A percentile compares a stretch with the other conserved stretches of the same genome.
phyloP scores from a whole-genome alignment of 2,888 invertebrate species.

The Coremacera marginata region DNA sequence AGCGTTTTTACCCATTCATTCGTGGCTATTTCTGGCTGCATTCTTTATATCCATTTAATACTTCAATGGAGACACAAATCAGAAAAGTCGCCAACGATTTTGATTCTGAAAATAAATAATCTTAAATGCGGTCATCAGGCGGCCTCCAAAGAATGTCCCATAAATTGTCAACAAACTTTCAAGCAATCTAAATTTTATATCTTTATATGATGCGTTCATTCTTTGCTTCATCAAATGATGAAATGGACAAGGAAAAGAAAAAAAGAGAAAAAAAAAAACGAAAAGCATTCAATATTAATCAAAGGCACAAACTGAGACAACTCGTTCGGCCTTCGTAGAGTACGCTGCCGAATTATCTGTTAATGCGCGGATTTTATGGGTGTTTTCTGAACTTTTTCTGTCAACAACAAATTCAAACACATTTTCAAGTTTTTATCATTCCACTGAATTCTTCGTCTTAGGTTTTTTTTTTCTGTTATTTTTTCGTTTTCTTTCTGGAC shows the following conservation, averaged over 20 bases:
- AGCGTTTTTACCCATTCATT: not conserved
- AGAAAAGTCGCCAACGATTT: not conserved
- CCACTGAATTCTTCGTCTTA: not conserved
- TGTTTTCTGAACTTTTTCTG: conserved; percentile 24
- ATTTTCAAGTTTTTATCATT: conserved; percentile 20
- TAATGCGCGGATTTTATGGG: conserved; percentile 24
- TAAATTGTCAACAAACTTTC: conserved; percentile 18
- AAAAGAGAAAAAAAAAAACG: not conserved
- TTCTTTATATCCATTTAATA: conserved; percentile 21
- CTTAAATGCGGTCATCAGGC: conserved; percentile 3
- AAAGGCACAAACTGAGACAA: not conserved
- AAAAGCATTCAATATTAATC: not conserved
- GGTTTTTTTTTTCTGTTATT: not conserved
- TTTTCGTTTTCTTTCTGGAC: conserved; percentile 1
- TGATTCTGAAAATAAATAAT: not conserved
- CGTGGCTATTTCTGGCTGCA: not conserved
- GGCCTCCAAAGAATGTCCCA: conserved; percentile 1
- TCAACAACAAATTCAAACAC: conserved; percentile 25
- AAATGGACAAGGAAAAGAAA: not conserved
- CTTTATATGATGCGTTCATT: conserved; percentile 10
- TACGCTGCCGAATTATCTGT: conserved; percentile 29
- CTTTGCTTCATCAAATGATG: conserved; percentile 2
- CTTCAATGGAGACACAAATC: conserved; percentile 19
- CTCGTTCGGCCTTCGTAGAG: not conserved
- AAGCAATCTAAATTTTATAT: conserved; percentile 25